Percentiles rank a stretch among this genome's conserved stretches.
Evolutionary conservation across 1,140 invertebrate species (phyloP).

Genomic region (Drosophila persimilis): DNA sequence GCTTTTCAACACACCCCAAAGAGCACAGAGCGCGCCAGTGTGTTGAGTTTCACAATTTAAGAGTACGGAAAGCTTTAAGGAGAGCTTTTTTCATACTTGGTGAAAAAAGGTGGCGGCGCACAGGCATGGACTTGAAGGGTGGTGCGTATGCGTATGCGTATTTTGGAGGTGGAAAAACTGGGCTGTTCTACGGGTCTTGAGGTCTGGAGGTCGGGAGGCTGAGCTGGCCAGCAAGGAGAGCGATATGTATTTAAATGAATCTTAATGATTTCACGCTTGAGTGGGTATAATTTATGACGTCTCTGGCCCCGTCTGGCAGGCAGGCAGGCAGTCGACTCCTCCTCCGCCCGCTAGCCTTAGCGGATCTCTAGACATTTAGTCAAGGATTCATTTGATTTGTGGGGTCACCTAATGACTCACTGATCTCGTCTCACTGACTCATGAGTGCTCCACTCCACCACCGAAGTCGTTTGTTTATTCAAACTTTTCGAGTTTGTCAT

Average conservation of each 20-base stretch:
- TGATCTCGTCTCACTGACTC: constrained; percentile 15
- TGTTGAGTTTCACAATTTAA: constrained; percentile 49
- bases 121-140: not conserved
- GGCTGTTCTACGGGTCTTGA: constrained; percentile 6
- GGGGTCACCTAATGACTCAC: constrained; percentile 20
- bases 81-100: constrained; percentile 50
- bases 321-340: not conserved
- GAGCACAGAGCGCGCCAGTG: constrained; percentile 1
- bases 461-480: constrained; percentile 27
- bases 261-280: constrained; percentile 36
- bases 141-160: constrained; percentile 13
- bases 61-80: constrained; percentile 43
- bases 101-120: no score
- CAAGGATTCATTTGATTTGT: no score
- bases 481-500: constrained; percentile 37
- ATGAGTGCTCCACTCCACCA: constrained; percentile 4
- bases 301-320: constrained; percentile 46
- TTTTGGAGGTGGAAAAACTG: not conserved
- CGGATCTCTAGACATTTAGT: no score
- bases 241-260: constrained; percentile 30
- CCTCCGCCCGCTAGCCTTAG: no score
- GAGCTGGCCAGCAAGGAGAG: constrained; percentile 23
- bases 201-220: constrained; percentile 2
- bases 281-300: constrained; percentile 46
- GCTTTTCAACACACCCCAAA: constrained; percentile 68